Base-by-base conservation (phyloP, 2,888 invertebrate genomes). In the Epiblema foenella region DNA sequence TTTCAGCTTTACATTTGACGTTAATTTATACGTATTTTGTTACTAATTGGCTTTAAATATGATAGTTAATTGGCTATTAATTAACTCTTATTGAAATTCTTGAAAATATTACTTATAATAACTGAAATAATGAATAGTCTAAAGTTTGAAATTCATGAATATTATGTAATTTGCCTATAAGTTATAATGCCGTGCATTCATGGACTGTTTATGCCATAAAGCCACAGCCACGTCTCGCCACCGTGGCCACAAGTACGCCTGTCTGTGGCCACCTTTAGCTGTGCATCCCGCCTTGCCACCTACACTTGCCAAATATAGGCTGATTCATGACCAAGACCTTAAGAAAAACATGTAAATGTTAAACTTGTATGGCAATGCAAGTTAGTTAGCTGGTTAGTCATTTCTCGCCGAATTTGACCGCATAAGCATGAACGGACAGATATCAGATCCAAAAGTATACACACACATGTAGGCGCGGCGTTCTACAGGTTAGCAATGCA, bases 261-360 rank as follows among this genome's bases (percentile, higher is more conserved):
- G 67, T 58, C 24, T 58, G 64, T 64, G 69, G 64, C 39, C 58
- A 17, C 64, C 58, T 51, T 64, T 24, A 51, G 39, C 49, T 57
- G 46, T n/a, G 46, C 63, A 46, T 33, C 20, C 11, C 11, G 11
- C 59, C 59, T 60, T 60, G 46, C 39, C 39, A 39, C 52, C 64
- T 64, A 64, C 64, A 39, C 54, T 15, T n/a, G 39, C 64, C 39
- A 54, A 54, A 54, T 64, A 64, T 64, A 54, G 64, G 20, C 37
- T 52, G 52, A 64, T 64, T 64, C 64, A 64, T 64, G 64, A 54
- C 20, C 52, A 52, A 52, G 24, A 54, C 52, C 39, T 52, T 64
- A 52, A 39, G 49, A 29, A 51, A 12, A 64, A 20, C 64, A n/a
- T 54, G n/a, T 54, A 54, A 63, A 63, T 52, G 20, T 18, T 51